Conservation (phyloP, 2,113 vertebrate genomes). For the Bubo scandiacus region DNA sequence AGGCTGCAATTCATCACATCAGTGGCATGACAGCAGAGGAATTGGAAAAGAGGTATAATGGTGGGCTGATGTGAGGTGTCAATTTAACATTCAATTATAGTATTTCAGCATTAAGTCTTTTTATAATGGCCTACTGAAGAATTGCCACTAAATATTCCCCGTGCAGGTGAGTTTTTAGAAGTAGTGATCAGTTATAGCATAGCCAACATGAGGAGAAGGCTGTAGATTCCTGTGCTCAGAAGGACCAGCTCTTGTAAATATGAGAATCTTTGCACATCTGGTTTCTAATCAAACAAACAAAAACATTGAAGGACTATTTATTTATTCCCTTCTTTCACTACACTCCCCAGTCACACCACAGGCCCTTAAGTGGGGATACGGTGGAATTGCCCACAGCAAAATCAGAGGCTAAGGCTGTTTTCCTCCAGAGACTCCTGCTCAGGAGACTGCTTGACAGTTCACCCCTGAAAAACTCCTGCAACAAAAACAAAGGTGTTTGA, state of each 20-base stretch:
- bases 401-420: neutral
- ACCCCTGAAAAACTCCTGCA: neutral
- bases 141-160: neutral
- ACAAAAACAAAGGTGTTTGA: neutral
- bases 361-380: neutral
- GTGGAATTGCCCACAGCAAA: neutral
- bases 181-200: neutral
- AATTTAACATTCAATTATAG: neutral
- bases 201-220: neutral
- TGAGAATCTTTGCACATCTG: neutral
- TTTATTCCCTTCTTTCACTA: neutral
- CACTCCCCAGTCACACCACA: neutral
- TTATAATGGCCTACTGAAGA: neutral
- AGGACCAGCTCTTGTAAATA: neutral
- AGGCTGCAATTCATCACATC: slow-evolving; percentile 62
- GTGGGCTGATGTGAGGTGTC: neutral
- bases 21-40: slow-evolving; percentile 35
- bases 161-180: neutral
- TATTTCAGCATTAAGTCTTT: neutral
- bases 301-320: neutral
- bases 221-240: neutral
- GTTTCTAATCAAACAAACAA: neutral
- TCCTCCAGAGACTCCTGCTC: neutral
- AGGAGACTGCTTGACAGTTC: neutral
- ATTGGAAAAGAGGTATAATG: slow-evolving; percentile 3